phyloP scores from a whole-genome alignment of 1,140 invertebrate species.

The Drosophila lowei region DNA sequence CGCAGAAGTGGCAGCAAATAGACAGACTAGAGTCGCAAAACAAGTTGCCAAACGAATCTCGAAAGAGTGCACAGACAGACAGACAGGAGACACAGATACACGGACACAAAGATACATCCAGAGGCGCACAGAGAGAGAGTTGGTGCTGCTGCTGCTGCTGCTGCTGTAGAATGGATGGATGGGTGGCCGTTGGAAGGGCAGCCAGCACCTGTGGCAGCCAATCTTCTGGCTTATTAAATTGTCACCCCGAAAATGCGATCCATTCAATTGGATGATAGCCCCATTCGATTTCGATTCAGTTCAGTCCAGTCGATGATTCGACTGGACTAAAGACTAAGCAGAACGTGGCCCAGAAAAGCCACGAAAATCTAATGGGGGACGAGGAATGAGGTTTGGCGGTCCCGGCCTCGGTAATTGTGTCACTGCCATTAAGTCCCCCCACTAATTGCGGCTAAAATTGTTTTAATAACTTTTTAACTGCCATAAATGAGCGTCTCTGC shows the following conservation, averaged over 20 bases:
- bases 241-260: conserved; percentile 46
- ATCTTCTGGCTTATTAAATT: conserved; percentile 72
- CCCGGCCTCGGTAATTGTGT: conserved; percentile 42
- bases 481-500: conserved; percentile 38
- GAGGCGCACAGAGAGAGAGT: conserved; percentile 26
- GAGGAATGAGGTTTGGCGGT: conserved; percentile 16
- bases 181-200: conserved; percentile 55
- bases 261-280: conserved; percentile 54
- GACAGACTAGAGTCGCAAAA: conserved; percentile 46
- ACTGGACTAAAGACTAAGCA: conserved; percentile 7
- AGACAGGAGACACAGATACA: conserved; percentile 2
- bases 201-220: conserved; percentile 21
- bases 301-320: no score
- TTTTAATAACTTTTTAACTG: conserved; percentile 73
- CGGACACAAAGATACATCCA: conserved; percentile 6
- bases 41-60: conserved; percentile 21
- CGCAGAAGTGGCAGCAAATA: conserved; percentile 50
- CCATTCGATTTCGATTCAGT: conserved; percentile 15
- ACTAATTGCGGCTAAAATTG: conserved; percentile 65
- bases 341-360: conserved; percentile 57
- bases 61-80: no score
- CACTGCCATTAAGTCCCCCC: conserved; percentile 63
- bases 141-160: no score
- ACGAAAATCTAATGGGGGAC: conserved; percentile 48
- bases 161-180: conserved; percentile 2